Base-by-base conservation (phyloP, 1,140 invertebrate genomes). In the Callitettix versicolor region DNA sequence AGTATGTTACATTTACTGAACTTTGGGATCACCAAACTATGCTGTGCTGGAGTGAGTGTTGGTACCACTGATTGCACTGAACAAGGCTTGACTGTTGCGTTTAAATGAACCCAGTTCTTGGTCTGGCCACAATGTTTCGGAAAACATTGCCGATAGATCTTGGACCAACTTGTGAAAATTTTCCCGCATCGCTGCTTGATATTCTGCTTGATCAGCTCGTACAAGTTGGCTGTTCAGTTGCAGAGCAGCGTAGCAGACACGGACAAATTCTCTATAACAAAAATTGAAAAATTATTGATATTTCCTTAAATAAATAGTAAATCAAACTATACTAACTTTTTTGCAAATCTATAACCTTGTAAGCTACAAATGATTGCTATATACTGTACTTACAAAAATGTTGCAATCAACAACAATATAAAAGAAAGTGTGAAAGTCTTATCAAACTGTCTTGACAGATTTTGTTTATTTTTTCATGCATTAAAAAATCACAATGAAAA, bases 151-250 rank as follows among this genome's bases (percentile, higher is more conserved):
- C 33, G 84, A 81, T n/a, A 95, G 73, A 38, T 82, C 82, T 52
- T 81, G 77, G 55, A 86, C 87, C 18, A 95, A 74, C 62, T 93
- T 91, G 61, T 85, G 82, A 72, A 89, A 94, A 67, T 92, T 94
- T 30, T 82, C 73, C 62, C 84, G 81, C 6, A 95, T 69, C 0
- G 85, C 85, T 64, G 89, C 84, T 65, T 95, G 92, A 65, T 95
- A 95, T 62, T 93, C 85, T 21, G 84, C 77, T 67, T 94, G 91
- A 70, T 95, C 90, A 4, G 80, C 79, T 34, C 79, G 79, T 60
- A 95, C 90, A 44, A 95, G 73, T 61, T 85, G 84, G 17, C 82
- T 85, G 72, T 95, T 95, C 47, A 94, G 76, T 67, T 92, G 86
- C 24, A 95, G 67, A 0, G 90, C 91, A 21, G 84, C 82, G 61